Conservation (phyloP, 2,113 vertebrate genomes). For the Jacana jacana region DNA sequence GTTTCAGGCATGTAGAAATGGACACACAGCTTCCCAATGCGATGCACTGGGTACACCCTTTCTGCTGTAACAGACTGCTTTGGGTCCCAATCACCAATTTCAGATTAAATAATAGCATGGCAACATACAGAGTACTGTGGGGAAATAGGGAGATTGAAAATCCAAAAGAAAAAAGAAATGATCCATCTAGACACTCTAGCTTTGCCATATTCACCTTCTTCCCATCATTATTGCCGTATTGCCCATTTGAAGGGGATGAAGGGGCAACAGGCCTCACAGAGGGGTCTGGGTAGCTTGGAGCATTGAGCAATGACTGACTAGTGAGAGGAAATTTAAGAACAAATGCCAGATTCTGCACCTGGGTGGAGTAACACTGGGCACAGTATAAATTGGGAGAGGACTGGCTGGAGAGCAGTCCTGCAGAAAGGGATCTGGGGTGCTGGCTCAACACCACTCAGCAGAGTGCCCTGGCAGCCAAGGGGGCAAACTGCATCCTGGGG, state of each 20-base stretch:
- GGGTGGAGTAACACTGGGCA: rapidly evolving
- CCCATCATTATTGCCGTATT: not conserved
- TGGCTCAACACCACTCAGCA: not conserved
- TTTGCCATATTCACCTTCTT: not conserved
- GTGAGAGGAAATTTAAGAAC: not conserved
- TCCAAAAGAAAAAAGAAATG: not conserved
- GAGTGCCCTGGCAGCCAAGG: not conserved
- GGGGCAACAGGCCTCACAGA: not conserved
- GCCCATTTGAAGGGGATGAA: not conserved
- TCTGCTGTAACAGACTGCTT: not conserved
- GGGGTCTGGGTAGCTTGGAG: not conserved
- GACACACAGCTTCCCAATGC: not conserved
- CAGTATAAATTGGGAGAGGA: not conserved
- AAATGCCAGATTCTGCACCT: not conserved
- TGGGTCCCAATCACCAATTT: not conserved
- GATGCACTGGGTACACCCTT: not conserved
- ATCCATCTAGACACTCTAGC: not conserved
- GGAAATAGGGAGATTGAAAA: not conserved
- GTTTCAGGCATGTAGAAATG: not conserved
- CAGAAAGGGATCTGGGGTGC: not conserved
- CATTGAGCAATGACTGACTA: not conserved
- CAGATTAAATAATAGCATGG: not conserved
- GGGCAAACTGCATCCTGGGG: not conserved
- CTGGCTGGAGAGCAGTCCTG: not conserved
- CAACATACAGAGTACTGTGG: not conserved